Conservation (phyloP, 1,140 invertebrate species). For the Aradophagus sp. region DNA sequence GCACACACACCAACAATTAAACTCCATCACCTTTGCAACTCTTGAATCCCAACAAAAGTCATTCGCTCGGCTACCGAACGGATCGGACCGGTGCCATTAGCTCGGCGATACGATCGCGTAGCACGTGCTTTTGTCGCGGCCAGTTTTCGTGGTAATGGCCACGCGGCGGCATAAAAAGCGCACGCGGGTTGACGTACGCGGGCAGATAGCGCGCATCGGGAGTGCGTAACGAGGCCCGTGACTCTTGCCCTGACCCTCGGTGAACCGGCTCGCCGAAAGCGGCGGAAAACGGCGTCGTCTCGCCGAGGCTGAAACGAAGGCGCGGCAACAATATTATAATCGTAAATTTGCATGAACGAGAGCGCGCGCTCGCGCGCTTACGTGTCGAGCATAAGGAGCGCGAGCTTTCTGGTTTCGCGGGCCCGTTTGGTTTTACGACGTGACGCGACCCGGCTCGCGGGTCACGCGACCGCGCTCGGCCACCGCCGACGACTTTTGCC, state of each 20-base stretch:
- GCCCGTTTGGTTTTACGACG: conserved; percentile 59
- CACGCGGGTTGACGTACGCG: conserved; percentile 16
- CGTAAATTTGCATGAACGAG: conserved; percentile 60
- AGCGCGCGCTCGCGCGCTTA: conserved; percentile 56
- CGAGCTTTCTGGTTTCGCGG: conserved; percentile 52
- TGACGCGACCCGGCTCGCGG: conserved; percentile 51
- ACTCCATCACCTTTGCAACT: no score
- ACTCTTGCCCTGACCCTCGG: conserved; percentile 39
- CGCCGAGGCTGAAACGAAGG: conserved; percentile 24
- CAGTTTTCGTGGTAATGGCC: conserved; percentile 13
- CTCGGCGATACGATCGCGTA: conserved; percentile 25
- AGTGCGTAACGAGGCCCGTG: conserved; percentile 55
- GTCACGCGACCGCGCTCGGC: conserved; percentile 47
- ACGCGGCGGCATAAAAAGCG: conserved; percentile 8
- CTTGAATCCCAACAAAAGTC: no score
- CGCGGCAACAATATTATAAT: conserved; percentile 59
- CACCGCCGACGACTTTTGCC: conserved; percentile 27
- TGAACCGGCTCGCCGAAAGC: conserved; percentile 17
- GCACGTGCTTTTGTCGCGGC: conserved; percentile 41
- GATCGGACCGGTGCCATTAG: conserved; percentile 8
- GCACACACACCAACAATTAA: no score
- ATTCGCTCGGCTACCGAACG: conserved; percentile 23
- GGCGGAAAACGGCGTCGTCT: conserved; percentile 15
- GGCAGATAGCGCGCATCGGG: conserved; percentile 32
- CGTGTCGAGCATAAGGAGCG: conserved; percentile 57